Conservation (phyloP, 2,113 vertebrate genomes). For the Barnardius zonarius region DNA sequence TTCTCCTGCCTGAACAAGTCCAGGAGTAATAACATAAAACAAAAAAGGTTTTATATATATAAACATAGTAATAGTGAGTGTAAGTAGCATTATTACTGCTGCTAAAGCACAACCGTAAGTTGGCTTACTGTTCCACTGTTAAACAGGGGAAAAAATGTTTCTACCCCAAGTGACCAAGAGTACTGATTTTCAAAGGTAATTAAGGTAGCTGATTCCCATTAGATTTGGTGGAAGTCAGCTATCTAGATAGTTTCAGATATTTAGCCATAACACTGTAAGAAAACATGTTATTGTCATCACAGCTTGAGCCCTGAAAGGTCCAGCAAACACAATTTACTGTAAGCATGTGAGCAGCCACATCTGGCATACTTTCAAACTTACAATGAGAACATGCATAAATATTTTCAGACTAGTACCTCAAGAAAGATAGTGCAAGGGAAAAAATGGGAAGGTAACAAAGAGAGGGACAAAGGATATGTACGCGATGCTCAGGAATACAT, state of each 20-base stretch:
- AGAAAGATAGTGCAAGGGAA: background rate
- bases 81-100: background rate
- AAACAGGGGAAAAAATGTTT: background rate
- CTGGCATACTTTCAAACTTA: background rate
- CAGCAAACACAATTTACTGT: background rate
- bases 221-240: background rate
- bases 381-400: background rate
- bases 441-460: background rate
- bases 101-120: background rate
- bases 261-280: background rate
- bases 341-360: background rate
- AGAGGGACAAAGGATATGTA: background rate
- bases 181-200: background rate
- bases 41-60: background rate
- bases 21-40: background rate
- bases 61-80: background rate
- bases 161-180: background rate
- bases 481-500: background rate
- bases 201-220: background rate
- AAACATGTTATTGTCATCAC: background rate
- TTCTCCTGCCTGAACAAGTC: background rate
- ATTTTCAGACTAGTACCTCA: background rate
- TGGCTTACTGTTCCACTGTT: background rate
- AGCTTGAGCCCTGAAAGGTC: background rate
- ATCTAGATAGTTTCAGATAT: background rate